These are phyloP conservation scores for Rhadinocentrus ornatus DNA, from an alignment of 2,797 vertebrate species.

Conservation along the genomic window DNA sequence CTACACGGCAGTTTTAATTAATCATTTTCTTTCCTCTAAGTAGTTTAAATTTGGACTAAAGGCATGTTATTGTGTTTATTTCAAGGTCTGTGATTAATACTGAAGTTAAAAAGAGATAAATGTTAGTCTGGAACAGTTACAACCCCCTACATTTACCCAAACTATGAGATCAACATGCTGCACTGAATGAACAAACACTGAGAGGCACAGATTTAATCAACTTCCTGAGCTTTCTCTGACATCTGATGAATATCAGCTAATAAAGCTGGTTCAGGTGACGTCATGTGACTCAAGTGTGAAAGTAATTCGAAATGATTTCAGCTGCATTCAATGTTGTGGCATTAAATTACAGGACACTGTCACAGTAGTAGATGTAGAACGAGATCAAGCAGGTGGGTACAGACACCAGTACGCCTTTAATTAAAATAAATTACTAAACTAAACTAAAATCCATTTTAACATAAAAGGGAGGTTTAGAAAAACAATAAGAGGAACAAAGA, in stretches of 20 bases:
- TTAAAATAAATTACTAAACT: too few relatives aligned
- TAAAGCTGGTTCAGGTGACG: neutral
- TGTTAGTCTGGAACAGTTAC: too few relatives aligned
- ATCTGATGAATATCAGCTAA: conserved; percentile 6
- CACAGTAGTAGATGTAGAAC: too few relatives aligned
- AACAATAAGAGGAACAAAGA: too few relatives aligned
- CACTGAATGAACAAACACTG: neutral
- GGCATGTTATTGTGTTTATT: neutral
- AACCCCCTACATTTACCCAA: neutral
- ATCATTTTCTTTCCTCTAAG: too few relatives aligned
- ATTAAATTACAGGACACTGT: neutral
- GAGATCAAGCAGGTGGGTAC: too few relatives aligned
- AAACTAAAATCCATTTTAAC: too few relatives aligned
- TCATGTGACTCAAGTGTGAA: neutral
- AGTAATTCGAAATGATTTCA: neutral
- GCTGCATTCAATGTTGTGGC: neutral
- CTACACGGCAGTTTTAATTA: too few relatives aligned
- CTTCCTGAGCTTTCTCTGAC: neutral
- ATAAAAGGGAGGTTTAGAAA: too few relatives aligned
- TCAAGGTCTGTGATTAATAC: too few relatives aligned
- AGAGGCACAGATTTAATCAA: neutral
- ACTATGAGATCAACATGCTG: neutral
- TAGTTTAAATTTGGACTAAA: neutral
- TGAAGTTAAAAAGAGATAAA: too few relatives aligned
- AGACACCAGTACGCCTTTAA: too few relatives aligned